Evolutionary conservation across 1,140 invertebrate species (phyloP), one percentile per base, ranked within the genome.

Genomic region (Lordiphosa stackelbergi): DNA sequence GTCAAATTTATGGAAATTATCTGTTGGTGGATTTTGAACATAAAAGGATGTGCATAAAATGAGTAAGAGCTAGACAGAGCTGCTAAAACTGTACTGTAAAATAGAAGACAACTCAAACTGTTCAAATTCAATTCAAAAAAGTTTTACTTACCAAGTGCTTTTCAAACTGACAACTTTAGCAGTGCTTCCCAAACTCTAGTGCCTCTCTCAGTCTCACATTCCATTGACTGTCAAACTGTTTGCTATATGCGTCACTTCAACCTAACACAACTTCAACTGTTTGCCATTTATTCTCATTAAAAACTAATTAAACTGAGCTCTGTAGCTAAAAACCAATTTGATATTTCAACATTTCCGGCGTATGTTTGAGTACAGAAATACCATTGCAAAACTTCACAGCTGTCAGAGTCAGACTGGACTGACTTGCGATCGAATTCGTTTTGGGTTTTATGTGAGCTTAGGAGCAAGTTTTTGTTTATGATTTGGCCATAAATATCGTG

Each of bases 241-340:
- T 42, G 22, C 13, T 37, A 38, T 12, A 37, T 11, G 28, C 8
- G 19, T 41, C 51, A 61, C n/a, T n/a, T n/a, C n/a, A n/a, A n/a
- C n/a, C n/a, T n/a, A n/a, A n/a, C n/a, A n/a, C 42, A 24, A 38
- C 22, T 42, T 5, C 56, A 72, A 57, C 43, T 49, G 51, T 28
- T 45, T 41, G 61, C 48, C 62, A 79, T 78, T 70, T 62, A 51
- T 74, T 66, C 55, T 68, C 70, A 79, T 79, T 81, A 64, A 81
- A 81, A 69, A 59, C 59, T 53, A 46, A 71, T 81, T 79, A 70
- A 73, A 55, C 57, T 47, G 22, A 41, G 43, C n/a, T 35, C 40
- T 22, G 56, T 7, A 5, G 6, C 24, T 28, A 1, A 7, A 66
- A 53, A 40, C 43, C 53, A 66, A 68, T 63, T 73, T 65, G 35